Conservation (phyloP, 2,113 vertebrate species). For the Mirza zaza region DNA sequence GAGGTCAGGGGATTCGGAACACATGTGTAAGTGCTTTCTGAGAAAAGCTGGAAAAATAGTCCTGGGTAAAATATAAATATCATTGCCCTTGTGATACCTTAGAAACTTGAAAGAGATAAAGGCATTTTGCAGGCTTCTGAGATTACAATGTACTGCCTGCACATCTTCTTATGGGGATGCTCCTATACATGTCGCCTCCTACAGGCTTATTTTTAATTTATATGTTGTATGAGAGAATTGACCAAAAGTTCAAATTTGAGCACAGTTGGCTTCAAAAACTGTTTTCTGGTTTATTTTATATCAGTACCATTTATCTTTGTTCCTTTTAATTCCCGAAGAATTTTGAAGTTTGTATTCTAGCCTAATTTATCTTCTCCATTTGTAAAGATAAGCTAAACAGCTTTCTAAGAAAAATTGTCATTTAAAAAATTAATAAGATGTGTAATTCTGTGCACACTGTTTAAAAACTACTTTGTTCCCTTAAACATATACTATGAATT, state of each 20-base stretch:
- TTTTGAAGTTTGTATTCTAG: not conserved
- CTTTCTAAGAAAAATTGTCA: not conserved
- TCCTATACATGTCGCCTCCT: not conserved
- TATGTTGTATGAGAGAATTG: not conserved
- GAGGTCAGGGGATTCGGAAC: not conserved
- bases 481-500: not conserved
- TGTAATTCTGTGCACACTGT: not conserved
- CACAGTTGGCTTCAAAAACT: not conserved
- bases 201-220: not conserved
- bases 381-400: not conserved
- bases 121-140: not conserved
- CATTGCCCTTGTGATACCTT: not conserved
- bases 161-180: not conserved
- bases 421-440: not conserved
- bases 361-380: not conserved
- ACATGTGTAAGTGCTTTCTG: not conserved
- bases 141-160: not conserved
- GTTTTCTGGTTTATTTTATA: not conserved
- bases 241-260: not conserved
- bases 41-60: not conserved
- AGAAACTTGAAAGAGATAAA: conserved; percentile 22
- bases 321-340: not conserved
- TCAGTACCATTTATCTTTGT: not conserved
- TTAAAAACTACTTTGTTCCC: not conserved
- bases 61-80: conserved; percentile 33